These are phyloP conservation scores for Lochmaea capreae DNA, from an alignment of 2,888 invertebrate genomes.

Conservation along the genomic window DNA sequence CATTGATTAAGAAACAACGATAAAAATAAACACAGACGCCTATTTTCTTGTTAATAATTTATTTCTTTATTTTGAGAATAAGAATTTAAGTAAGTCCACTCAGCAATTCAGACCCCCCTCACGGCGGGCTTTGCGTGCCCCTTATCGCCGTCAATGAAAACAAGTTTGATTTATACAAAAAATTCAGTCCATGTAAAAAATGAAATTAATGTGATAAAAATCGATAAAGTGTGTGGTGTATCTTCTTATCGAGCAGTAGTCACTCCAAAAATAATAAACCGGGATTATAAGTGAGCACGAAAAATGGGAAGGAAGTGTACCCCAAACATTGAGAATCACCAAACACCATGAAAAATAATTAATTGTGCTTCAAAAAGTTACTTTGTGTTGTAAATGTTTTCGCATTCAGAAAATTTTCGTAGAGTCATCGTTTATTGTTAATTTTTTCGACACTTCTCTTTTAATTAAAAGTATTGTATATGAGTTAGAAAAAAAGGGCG, in stretches of 20 bases:
- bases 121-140: too few species aligned
- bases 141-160: too few species aligned
- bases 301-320: constrained; percentile 58
- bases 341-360: constrained; percentile 67
- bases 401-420: constrained; percentile 42
- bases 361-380: constrained; percentile 64
- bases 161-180: neutral
- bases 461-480: constrained; percentile 45
- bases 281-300: constrained; percentile 53
- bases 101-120: too few species aligned
- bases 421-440: constrained; percentile 46
- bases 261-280: constrained; percentile 47
- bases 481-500: constrained; percentile 30
- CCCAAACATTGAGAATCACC: constrained; percentile 59
- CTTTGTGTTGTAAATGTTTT: constrained; percentile 55
- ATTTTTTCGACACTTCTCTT: constrained; percentile 47
- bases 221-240: neutral
- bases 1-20: too few species aligned
- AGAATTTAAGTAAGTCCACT: too few species aligned
- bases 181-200: neutral
- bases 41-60: too few species aligned
- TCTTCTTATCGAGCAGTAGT: constrained; percentile 1
- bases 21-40: too few species aligned
- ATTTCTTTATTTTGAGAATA: too few species aligned
- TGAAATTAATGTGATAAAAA: neutral